Evolutionary conservation across 2,113 vertebrate species (phyloP).

Genomic region (Cebidichthys violaceus): DNA sequence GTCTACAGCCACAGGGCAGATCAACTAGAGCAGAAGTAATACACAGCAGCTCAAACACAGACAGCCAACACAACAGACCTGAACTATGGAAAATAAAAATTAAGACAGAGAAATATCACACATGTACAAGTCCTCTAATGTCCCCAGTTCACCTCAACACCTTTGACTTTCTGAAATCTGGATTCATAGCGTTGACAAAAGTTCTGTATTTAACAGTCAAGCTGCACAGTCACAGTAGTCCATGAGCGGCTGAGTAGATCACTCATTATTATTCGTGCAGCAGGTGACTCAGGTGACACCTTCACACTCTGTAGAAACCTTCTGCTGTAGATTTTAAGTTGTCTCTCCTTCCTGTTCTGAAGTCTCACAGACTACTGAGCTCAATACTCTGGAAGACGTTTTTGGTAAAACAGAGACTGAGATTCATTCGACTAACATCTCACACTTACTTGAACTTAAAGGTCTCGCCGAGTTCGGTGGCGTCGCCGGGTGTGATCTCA

Average conservation of each 20-base stretch:
- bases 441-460: slow-evolving; percentile 98
- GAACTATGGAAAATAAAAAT: background rate
- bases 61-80: background rate
- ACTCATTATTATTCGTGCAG: no score
- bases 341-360: no score
- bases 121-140: background rate
- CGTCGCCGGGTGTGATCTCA: slow-evolving; percentile 97
- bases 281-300: no score
- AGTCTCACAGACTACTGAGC: no score
- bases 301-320: no score
- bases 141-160: no score
- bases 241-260: background rate
- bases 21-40: slow-evolving; percentile 79
- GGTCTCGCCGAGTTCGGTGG: slow-evolving; percentile 96
- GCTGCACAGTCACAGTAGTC: background rate
- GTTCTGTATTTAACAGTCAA: no score
- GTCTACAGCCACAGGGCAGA: slow-evolving; percentile 61
- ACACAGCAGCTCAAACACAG: slow-evolving; percentile 42
- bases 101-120: background rate
- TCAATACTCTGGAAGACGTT: no score
- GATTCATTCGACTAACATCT: no score
- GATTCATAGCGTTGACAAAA: no score
- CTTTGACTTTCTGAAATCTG: background rate
- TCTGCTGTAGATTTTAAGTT: no score
- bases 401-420: no score